Conservation (phyloP, 2,113 vertebrate species). For the Stegastes partitus region DNA sequence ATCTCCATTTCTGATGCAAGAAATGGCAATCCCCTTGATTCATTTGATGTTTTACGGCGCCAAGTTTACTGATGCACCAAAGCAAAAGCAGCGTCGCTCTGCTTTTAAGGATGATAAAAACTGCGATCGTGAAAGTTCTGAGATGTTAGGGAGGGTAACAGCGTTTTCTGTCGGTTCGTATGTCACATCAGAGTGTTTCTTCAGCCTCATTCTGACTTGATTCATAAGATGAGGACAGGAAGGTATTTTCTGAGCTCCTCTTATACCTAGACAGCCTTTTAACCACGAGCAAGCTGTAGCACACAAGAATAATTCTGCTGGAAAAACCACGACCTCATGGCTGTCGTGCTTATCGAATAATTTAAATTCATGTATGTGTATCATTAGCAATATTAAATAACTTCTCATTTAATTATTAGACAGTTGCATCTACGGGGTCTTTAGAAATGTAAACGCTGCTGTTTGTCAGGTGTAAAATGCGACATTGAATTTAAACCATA, state of each 20-base stretch:
- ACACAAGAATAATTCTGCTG: neutral
- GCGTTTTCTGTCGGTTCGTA: conserved; percentile 11
- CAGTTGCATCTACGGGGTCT: no score
- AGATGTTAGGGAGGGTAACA: conserved; percentile 8
- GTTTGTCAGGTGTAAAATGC: conserved; percentile 5
- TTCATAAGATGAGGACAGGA: neutral
- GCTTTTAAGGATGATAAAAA: conserved; percentile 25
- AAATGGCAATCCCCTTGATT: conserved; percentile 61
- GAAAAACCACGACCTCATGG: neutral
- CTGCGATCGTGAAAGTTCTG: neutral
- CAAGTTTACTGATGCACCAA: conserved; percentile 38
- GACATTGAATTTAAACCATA: neutral
- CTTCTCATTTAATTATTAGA: no score
- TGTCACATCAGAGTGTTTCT: conserved; percentile 4
- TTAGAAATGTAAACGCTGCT: neutral
- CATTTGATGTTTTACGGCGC: conserved; percentile 58
- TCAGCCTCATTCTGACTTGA: neutral
- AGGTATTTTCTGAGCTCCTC: neutral
- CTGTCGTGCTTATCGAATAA: neutral
- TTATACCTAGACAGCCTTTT: neutral
- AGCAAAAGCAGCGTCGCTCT: neutral
- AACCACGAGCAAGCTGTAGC: neutral
- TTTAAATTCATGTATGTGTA: neutral
- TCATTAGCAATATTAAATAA: neutral
- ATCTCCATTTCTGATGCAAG: conserved; percentile 72